A percentile compares a stretch with the other conserved stretches of the same genome.
Conservation (phyloP, 2,797 vertebrate genomes). For the Somateria mollissima region DNA sequence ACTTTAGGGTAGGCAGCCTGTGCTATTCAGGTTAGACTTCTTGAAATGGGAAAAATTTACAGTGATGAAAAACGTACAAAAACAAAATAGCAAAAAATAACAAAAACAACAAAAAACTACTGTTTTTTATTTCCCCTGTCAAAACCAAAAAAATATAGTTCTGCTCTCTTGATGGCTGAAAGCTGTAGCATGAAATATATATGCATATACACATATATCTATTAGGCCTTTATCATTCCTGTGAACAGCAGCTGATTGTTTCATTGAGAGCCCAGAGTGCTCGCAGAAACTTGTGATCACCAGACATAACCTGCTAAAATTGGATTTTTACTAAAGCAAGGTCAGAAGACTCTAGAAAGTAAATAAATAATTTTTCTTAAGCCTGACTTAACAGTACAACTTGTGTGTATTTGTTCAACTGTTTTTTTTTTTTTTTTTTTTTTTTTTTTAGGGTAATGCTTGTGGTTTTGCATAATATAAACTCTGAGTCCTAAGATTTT, state of each 20-base stretch:
- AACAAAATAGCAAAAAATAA: no score
- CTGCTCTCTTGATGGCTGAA: background rate
- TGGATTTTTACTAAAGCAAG: background rate
- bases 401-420: background rate
- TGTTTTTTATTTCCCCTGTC: background rate
- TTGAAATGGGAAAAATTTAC: background rate
- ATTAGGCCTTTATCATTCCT: background rate
- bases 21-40: background rate
- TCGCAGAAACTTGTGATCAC: background rate
- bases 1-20: background rate
- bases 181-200: background rate
- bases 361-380: background rate
- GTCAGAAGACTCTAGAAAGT: background rate
- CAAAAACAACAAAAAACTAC: no score
- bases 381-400: background rate
- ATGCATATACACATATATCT: no score
- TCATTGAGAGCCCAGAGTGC: background rate
- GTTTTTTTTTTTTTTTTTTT: rapidly evolving
- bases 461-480: background rate
- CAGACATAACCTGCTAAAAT: background rate
- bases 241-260: background rate
- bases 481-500: background rate
- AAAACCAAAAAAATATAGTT: background rate
- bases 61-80: background rate
- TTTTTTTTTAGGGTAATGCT: background rate